Conservation (phyloP, 2,888 invertebrate species). For the Dicyrtoma fusca region DNA sequence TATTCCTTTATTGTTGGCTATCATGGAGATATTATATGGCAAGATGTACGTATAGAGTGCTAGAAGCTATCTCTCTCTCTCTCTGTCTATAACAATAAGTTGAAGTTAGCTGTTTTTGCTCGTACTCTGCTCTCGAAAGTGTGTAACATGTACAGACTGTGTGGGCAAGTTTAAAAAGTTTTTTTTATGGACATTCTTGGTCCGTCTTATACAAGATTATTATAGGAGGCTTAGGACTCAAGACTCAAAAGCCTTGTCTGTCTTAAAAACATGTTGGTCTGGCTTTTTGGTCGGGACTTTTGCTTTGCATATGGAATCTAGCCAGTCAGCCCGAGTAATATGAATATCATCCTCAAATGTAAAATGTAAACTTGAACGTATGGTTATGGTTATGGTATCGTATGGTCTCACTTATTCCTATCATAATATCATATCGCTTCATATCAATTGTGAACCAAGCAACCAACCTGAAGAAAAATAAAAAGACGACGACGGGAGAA, state of each 20-base stretch:
- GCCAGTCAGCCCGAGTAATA: no score
- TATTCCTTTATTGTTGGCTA: neutral
- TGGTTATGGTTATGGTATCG: no score
- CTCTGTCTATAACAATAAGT: no score
- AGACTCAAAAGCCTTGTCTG: neutral
- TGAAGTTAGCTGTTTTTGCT: neutral
- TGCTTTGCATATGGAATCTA: neutral
- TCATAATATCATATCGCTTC: conserved; percentile 21
- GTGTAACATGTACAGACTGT: conserved; percentile 17
- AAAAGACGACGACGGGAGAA: neutral
- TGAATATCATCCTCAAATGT: no score
- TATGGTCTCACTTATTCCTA: conserved; percentile 7
- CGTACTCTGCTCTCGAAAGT: conserved; percentile 4
- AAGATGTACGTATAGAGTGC: no score
- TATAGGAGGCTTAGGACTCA: neutral
- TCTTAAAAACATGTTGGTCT: conserved; percentile 13
- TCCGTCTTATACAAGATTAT: conserved; percentile 14
- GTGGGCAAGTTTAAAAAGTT: conserved; percentile 19
- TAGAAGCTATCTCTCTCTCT: no score
- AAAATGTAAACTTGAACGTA: no score
- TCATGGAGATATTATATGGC: no score
- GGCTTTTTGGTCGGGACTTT: conserved; percentile 15
- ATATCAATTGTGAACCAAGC: conserved; percentile 13
- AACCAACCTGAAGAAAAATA: no score
- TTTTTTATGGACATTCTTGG: conserved; percentile 23